Evolutionary conservation across 1,140 invertebrate genomes (phyloP).

Genomic region (Drosophila arawakana): DNA sequence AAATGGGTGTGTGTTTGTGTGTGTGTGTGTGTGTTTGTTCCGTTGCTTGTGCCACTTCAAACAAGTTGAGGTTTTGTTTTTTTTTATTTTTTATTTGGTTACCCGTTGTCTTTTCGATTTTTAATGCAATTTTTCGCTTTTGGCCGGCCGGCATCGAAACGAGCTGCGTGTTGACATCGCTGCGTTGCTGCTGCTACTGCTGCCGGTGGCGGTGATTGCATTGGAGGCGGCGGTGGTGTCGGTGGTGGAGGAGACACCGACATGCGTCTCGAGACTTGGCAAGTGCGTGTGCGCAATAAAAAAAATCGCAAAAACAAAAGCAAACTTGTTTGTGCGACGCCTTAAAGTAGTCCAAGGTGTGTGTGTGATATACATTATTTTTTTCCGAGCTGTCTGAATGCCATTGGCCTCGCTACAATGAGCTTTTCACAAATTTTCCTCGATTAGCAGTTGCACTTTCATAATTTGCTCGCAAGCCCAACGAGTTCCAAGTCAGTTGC

Average conservation of each 20-base stretch:
- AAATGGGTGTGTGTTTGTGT: conserved; percentile 37
- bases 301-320: conserved; percentile 4
- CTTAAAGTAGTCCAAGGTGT: conserved; percentile 79
- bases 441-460: conserved; percentile 46
- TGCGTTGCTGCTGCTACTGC: conserved; percentile 23
- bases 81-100: conserved; percentile 13
- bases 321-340: conserved; percentile 75
- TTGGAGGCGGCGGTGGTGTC: conserved; percentile 8
- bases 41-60: conserved; percentile 79
- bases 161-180: conserved; percentile 68
- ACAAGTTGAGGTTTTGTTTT: conserved; percentile 52
- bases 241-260: conserved; percentile 16
- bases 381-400: conserved; percentile 59
- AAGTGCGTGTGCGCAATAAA: conserved; percentile 50
- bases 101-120: conserved; percentile 68
- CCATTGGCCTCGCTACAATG: conserved; percentile 49
- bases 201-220: not conserved
- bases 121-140: conserved; percentile 68
- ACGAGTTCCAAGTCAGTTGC: conserved; percentile 30
- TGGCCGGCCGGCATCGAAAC: conserved; percentile 68
- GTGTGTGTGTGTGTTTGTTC: conserved; percentile 49
- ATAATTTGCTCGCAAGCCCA: conserved; percentile 30
- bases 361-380: conserved; percentile 78
- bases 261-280: conserved; percentile 63
- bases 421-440: conserved; percentile 51